These are phyloP conservation scores for Aphelocoma californica DNA, from an alignment of 2,797 vertebrate genomes.

Conservation along the genomic window DNA sequence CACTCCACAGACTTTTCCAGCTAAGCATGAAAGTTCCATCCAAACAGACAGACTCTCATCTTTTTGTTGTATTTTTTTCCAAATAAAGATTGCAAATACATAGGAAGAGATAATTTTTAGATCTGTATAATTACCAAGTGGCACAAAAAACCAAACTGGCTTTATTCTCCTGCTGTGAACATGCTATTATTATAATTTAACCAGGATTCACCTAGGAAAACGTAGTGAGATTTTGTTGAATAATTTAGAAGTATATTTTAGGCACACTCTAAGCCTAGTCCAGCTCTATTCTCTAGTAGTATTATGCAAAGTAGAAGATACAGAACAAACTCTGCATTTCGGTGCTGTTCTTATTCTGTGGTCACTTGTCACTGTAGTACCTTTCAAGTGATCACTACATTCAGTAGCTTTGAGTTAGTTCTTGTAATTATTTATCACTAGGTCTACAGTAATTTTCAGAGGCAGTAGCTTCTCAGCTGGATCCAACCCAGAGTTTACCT, in stretches of 20 bases:
- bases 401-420: background rate
- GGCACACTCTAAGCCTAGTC: background rate
- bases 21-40: background rate
- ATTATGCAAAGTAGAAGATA: conserved; percentile 31
- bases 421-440: background rate
- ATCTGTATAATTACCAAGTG: background rate
- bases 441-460: background rate
- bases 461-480: background rate
- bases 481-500: background rate
- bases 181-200: background rate
- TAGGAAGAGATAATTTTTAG: background rate
- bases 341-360: conserved; percentile 40
- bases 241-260: background rate
- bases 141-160: background rate
- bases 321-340: conserved; percentile 39
- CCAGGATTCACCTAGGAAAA: background rate
- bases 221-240: background rate
- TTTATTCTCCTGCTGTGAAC: background rate
- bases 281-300: background rate
- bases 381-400: conserved; percentile 13
- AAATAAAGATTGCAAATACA: background rate
- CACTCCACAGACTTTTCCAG: background rate
- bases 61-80: background rate
- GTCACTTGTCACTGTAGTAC: background rate
- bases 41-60: background rate